Base-by-base conservation (phyloP, 2,113 vertebrate genomes). In the Furnarius figulus region DNA sequence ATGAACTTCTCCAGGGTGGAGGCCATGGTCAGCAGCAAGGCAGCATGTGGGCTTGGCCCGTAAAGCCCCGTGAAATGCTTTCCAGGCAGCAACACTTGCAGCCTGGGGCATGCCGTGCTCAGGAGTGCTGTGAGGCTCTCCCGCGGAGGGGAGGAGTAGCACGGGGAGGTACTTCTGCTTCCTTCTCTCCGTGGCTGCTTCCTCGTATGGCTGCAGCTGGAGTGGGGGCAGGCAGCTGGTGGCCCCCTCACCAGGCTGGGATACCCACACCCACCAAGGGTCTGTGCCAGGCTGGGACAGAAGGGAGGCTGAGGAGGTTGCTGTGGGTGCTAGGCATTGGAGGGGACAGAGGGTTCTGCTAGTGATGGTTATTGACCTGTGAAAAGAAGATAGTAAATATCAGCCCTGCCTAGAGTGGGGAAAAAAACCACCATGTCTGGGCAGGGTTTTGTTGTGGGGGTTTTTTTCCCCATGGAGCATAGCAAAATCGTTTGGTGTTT, bases 1-100 rank as follows among this genome's bases (percentile, higher is more conserved):
- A 98, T 96, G 78, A 98, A 99, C 63, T 98, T 98, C 86, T 98
- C 95, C 84, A 99, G 92, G 1, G 98, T 98, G 61, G 96, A 88
- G 27, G 98, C 89, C 99, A 99, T 99, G 61, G 39, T 93, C 85
- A 0, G 22, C 76, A 40, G 66, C 85, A 80, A 90, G 25, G 37
- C 17, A 79, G 33, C 83, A 79, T 35, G 14, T n/a, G 90, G 61
- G 52, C 79, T 35, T 88, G 56, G 18, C 44, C 17, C 10, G 9
- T 30, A 84, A 27, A 91, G 50, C 56, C 8, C 37, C 35, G 42
- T 1, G 40, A 61, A 20, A 17, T 47, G 12, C 35, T 89, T 55
- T 81, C 1, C 6, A 89, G 65, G 50, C 53, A 87, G 20, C 19
- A 85, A 24, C 37, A 8, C 42, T 87, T 42, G 91, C 84, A 91